A percentile compares a stretch with the other conserved stretches of the same genome.
These are phyloP conservation scores for Mugil cephalus DNA, from an alignment of 2,113 vertebrate species.

Conservation along the genomic window DNA sequence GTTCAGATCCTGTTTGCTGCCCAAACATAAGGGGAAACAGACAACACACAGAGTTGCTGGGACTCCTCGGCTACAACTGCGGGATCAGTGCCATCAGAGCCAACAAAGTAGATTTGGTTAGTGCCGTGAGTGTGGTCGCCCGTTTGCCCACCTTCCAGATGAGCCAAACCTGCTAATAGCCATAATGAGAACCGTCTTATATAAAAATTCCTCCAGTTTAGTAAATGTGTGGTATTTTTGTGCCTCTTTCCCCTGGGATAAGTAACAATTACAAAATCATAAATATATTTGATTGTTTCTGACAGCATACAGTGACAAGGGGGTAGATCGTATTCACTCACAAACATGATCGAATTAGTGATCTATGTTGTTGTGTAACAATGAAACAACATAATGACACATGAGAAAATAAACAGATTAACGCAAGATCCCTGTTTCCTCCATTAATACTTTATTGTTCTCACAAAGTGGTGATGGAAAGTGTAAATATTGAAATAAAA, in stretches of 20 bases:
- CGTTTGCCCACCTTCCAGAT: constrained; percentile 17
- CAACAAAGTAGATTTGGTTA: constrained; percentile 23
- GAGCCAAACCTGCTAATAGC: constrained; percentile 38
- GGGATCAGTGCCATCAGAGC: constrained; percentile 17
- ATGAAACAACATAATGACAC: not conserved
- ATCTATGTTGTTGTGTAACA: not conserved
- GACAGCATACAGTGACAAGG: not conserved
- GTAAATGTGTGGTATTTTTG: constrained; percentile 31
- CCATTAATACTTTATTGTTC: not conserved
- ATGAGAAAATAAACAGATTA: not conserved
- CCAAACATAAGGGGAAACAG: constrained; percentile 78
- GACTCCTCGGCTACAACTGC: constrained; percentile 31
- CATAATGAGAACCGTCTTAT: constrained; percentile 13
- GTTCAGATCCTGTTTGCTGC: constrained; percentile 65
- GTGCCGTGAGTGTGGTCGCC: constrained; percentile 20
- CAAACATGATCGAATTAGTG: not conserved
- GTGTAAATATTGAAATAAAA: constrained; percentile 9
- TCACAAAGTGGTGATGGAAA: constrained; percentile 1
- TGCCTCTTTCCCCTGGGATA: constrained; percentile 18
- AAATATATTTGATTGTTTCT: not conserved
- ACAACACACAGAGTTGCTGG: constrained; percentile 65
- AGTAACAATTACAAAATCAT: constrained; percentile 17
- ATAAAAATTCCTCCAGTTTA: constrained; percentile 28
- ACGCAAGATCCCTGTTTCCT: not conserved
- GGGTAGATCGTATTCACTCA: not conserved